Evolutionary conservation across 2,113 vertebrate species (phyloP).

Genomic region (Mormyrus lacerda): DNA sequence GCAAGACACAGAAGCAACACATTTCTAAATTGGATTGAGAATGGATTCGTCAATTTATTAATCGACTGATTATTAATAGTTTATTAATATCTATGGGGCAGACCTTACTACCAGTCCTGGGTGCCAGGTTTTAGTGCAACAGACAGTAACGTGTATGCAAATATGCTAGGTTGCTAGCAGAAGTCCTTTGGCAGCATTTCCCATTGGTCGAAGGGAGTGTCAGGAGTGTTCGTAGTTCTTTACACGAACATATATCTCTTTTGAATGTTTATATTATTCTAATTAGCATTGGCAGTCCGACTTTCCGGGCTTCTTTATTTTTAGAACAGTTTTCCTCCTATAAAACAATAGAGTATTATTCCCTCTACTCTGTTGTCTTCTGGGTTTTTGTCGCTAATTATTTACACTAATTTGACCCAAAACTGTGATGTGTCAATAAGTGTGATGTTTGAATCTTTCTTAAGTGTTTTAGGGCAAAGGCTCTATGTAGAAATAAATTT

Average conservation of each 20-base stretch:
- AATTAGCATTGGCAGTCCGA: background rate
- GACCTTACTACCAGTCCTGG: background rate
- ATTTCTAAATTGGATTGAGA: background rate
- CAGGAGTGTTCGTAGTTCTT: background rate
- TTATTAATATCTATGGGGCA: background rate
- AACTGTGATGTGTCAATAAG: background rate
- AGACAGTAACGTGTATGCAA: background rate
- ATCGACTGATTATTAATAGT: background rate
- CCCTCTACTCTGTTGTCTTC: background rate
- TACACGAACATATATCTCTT: background rate
- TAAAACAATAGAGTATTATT: background rate
- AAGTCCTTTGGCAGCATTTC: background rate
- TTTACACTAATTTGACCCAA: background rate
- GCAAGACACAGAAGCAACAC: background rate
- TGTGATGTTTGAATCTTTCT: background rate
- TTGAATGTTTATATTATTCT: background rate
- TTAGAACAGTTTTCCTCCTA: background rate
- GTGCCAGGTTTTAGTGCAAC: background rate
- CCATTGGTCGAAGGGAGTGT: background rate
- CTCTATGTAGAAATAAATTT: background rate
- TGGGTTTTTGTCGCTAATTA: background rate
- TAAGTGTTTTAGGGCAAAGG: background rate
- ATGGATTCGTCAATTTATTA: background rate
- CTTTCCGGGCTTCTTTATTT: background rate
- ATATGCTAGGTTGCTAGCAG: background rate